A percentile compares a stretch with the other conserved stretches of the same genome.
These are phyloP conservation scores for Merodon equestris DNA, from an alignment of 2,888 invertebrate genomes.

Conservation along the genomic window DNA sequence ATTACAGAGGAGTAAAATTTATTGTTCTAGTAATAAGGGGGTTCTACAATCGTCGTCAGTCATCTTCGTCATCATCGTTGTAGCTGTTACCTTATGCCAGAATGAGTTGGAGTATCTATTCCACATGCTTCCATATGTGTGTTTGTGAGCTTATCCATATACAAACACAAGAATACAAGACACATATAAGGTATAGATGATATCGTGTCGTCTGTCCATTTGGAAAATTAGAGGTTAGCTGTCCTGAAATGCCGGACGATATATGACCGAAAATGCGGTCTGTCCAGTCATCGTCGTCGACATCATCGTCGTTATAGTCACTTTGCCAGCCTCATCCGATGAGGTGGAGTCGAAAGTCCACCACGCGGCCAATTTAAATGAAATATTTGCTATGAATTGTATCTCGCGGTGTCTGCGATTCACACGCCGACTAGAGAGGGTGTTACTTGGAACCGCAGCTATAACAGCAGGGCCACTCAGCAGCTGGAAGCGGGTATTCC, in stretches of 20 bases:
- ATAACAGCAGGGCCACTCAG: slow-evolving; percentile 9
- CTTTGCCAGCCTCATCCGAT: slow-evolving; percentile 39
- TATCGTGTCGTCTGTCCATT: slow-evolving; percentile 70
- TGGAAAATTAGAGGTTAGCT: slow-evolving; percentile 69
- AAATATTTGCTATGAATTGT: slow-evolving; percentile 65
- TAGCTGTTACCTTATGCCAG: slow-evolving; percentile 29
- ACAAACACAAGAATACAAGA: slow-evolving; percentile 11
- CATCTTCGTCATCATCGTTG: slow-evolving; percentile 25
- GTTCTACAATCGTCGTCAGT: slow-evolving; percentile 59
- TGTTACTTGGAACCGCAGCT: slow-evolving; percentile 30
- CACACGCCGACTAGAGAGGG: slow-evolving; percentile 28
- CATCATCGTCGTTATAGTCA: not conserved
- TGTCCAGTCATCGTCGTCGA: slow-evolving; percentile 31
- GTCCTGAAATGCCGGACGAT: slow-evolving; percentile 58
- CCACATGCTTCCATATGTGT: not conserved
- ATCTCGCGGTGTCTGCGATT: slow-evolving; percentile 27
- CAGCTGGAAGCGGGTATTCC: slow-evolving; percentile 50
- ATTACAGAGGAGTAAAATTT: slow-evolving; percentile 73
- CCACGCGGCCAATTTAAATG: slow-evolving; percentile 64
- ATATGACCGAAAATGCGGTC: slow-evolving; percentile 66
- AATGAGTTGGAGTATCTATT: slow-evolving; percentile 31
- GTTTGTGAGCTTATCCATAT: too few species aligned
- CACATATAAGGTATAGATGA: slow-evolving; percentile 62
- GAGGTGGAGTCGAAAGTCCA: slow-evolving; percentile 55
- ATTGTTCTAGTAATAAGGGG: slow-evolving; percentile 71